Percentiles rank a stretch among this genome's conserved stretches.
Conservation (phyloP, 2,113 vertebrate genomes). For the Circaetus gallicus region DNA sequence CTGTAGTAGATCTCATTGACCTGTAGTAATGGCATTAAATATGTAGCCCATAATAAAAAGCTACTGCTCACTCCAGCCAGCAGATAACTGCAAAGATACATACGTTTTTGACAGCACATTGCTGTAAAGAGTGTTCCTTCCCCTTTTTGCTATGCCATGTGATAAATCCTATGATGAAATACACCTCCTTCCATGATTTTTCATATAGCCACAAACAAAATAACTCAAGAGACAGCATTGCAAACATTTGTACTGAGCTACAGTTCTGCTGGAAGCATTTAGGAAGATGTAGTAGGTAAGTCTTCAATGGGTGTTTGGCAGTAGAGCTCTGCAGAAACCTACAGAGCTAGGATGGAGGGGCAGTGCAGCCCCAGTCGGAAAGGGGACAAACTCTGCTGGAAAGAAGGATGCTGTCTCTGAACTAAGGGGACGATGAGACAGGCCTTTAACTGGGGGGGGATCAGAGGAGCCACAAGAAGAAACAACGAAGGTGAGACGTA, state of each 20-base stretch:
- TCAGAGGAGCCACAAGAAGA: neutral
- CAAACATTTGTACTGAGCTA: neutral
- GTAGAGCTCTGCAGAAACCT: neutral
- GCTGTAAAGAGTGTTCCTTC: neutral
- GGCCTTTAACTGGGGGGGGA: neutral
- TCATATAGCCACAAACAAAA: neutral
- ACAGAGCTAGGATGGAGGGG: neutral
- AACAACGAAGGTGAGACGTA: neutral
- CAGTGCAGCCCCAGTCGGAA: accelerated
- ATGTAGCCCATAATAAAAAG: neutral
- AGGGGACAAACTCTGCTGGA: neutral
- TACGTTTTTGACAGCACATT: neutral
- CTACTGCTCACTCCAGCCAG: neutral
- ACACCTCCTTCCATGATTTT: neutral
- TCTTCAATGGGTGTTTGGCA: neutral
- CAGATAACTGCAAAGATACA: neutral
- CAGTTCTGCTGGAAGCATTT: neutral
- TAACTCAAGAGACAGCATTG: neutral
- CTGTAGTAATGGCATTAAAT: neutral
- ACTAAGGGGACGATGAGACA: neutral
- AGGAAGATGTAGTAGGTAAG: neutral
- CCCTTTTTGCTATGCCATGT: neutral
- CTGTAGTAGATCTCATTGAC: neutral
- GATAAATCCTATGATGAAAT: neutral
- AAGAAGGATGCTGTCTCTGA: neutral